A percentile compares a stretch with the other conserved stretches of the same genome.
These are phyloP conservation scores for Helicorthomorpha holstii DNA, from an alignment of 1,140 invertebrate genomes.

Conservation along the genomic window DNA sequence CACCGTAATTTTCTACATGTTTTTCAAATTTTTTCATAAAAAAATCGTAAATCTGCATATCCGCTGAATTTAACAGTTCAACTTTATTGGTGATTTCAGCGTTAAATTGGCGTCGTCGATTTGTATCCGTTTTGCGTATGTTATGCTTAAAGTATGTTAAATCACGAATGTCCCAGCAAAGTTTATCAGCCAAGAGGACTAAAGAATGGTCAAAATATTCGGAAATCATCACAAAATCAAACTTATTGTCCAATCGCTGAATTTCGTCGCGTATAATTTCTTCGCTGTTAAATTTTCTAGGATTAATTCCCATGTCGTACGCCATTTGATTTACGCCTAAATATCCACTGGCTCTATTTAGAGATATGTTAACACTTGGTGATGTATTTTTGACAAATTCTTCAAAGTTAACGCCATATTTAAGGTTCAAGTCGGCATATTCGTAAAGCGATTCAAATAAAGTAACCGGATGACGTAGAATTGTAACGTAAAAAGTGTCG, in stretches of 20 bases:
- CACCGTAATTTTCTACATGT: constrained; percentile 8
- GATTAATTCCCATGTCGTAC: constrained; percentile 23
- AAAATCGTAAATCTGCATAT: constrained; percentile 12
- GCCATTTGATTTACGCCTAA: constrained; percentile 27
- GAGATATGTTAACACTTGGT: background rate
- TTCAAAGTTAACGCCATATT: constrained; percentile 11
- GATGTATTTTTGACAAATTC: constrained; percentile 1
- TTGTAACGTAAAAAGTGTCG: constrained; percentile 22
- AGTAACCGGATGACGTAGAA: constrained; percentile 24
- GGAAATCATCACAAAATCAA: constrained; percentile 33
- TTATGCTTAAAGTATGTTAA: constrained; percentile 27
- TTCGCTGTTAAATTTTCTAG: constrained; percentile 13
- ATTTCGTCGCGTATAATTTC: constrained; percentile 15
- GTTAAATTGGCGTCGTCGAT: constrained; percentile 7
- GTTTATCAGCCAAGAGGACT: constrained; percentile 27
- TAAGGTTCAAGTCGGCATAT: constrained; percentile 18
- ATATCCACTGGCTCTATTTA: constrained; percentile 1
- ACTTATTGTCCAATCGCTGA: constrained; percentile 23
- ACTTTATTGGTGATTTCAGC: constrained; percentile 6
- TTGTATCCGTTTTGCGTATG: constrained; percentile 14
- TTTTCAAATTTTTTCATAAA: constrained; percentile 12
- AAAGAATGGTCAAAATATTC: constrained; percentile 36
- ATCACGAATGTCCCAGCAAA: constrained; percentile 32
- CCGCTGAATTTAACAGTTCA: constrained; percentile 11
- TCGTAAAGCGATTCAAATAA: constrained; percentile 23